Evolutionary conservation across 2,113 vertebrate species (phyloP), one percentile per base, ranked within the genome.

Genomic region (Aegithalos caudatus): DNA sequence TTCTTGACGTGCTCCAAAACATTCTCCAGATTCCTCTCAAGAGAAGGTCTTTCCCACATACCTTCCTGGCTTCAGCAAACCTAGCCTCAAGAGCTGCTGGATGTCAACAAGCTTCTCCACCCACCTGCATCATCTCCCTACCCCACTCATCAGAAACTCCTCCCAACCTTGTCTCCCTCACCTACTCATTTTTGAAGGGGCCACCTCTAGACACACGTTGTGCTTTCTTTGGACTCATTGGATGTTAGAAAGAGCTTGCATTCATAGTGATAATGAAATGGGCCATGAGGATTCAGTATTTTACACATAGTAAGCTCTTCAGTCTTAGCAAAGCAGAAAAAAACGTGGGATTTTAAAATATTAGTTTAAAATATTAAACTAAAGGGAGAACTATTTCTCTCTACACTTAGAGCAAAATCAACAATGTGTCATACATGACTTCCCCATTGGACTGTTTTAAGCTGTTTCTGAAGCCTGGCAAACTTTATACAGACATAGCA

Each of bases 321-420:
- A 71, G n/a, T n/a, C 56, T 78, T 66, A 71, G 31, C 8, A 74
- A 92, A 86, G 38, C 20, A 74, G 24, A 77, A 45, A 92, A 81
- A 81, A 80, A 20, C 60, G 25, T 10, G 5, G 7, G 20, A 76
- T 50, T 90, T 62, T 53, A 79, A 94, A 88, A 79, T 66, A 83
- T 56, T 83, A 69, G n/a, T 90, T 62, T 53, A 79, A 94, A 88
- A 79, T 66, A 83, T 56, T 83, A 69, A 89, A 73, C 64, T 54
- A 70, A 78, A 31, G 37, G 87, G 61, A 89, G 27, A 86, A 22
- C 6, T 76, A 69, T 81, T 81, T 91, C 69, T 93, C 47, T 81
- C 72, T 65, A 60, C 40, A 53, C 50, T 67, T 73, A 45, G 9
- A 48, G 19, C 81, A 94, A 88, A 92, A 84, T 71, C 61, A 91